Conservation (phyloP, 1,140 invertebrate genomes). For the Trichonephila inaurata region DNA sequence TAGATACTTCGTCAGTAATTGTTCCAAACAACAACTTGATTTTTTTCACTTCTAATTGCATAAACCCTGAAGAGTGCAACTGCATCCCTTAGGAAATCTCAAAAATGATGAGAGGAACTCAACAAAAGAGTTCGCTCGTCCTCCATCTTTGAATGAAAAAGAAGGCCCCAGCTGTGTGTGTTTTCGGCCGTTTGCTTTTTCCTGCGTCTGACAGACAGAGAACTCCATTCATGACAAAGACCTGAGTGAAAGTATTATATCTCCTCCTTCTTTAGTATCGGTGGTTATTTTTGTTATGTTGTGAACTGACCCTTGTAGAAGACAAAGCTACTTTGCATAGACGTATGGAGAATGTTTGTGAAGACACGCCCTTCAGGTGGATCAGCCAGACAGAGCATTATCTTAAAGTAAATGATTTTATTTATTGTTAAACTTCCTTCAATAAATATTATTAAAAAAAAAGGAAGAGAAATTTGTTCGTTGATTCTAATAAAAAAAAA, state of each 20-base stretch:
- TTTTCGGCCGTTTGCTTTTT: background rate
- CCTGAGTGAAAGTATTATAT: background rate
- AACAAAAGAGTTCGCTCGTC: background rate
- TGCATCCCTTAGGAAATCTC: background rate
- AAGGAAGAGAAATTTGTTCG: no score
- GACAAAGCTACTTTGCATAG: background rate
- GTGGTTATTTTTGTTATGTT: background rate
- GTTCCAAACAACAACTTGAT: background rate
- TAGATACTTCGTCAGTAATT: background rate
- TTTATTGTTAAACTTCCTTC: no score
- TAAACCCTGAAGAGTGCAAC: background rate
- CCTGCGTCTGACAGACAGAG: background rate
- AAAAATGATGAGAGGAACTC: background rate
- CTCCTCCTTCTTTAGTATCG: background rate
- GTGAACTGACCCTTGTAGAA: constrained; percentile 1
- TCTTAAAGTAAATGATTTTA: no score
- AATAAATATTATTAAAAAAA: no score
- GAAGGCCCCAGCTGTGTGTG: background rate
- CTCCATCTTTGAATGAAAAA: background rate
- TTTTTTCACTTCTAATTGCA: background rate
- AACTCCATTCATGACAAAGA: background rate
- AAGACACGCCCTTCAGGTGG: background rate
- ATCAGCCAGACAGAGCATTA: background rate
- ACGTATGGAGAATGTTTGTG: background rate
- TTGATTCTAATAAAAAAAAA: no score